A percentile compares a stretch with the other conserved stretches of the same genome.
phyloP scores from a whole-genome alignment of 2,888 invertebrate genomes.

The Platycheirus albimanus region DNA sequence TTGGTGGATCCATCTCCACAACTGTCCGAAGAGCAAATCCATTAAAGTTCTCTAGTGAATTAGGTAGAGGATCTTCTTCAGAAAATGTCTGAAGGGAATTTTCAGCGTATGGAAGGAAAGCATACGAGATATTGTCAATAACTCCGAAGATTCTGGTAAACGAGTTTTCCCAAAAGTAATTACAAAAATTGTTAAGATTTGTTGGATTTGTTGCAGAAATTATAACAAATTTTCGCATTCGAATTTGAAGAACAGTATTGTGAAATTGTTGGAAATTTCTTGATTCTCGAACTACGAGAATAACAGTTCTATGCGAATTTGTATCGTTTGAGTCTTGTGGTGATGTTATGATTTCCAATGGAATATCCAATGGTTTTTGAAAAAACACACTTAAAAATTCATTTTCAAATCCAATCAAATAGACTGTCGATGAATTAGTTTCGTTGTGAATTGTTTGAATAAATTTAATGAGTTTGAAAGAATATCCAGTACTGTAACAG shows the following conservation, averaged over 20 bases:
- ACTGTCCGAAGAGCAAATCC: conserved; percentile 4
- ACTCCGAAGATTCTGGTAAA: neutral
- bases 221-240: neutral
- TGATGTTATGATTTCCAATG: neutral
- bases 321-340: neutral
- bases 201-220: neutral
- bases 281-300: neutral
- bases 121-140: neutral
- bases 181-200: neutral
- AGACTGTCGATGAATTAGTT: neutral
- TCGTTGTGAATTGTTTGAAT: neutral
- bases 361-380: neutral
- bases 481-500: too few species aligned
- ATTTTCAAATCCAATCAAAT: neutral
- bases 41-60: conserved; percentile 17
- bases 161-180: neutral
- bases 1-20: conserved; percentile 12
- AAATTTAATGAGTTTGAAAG: neutral
- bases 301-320: neutral
- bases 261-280: neutral
- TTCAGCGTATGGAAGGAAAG: neutral
- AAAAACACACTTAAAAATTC: neutral
- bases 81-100: neutral
- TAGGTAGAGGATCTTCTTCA: neutral
- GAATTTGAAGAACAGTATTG: neutral